Evolutionary conservation across 2,888 invertebrate species (phyloP), one percentile per base, ranked within the genome.

Genomic region (Ariolimax columbianus): DNA sequence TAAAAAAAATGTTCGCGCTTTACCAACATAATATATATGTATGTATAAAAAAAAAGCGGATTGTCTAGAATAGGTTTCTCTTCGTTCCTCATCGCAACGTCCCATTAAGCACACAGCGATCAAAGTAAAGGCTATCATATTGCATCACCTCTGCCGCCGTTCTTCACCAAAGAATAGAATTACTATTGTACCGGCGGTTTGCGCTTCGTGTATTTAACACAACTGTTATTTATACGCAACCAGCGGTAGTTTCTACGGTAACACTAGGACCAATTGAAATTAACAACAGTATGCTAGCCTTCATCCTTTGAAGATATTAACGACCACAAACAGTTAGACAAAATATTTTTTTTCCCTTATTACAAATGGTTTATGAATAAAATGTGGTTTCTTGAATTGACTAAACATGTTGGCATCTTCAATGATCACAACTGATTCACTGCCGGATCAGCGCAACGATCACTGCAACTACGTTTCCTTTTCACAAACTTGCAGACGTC

Each of bases 161-260:
- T 17, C 70, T 38, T 38, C 38, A 38, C 38, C 17, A 38, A 17
- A 38, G 19, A 66, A 7, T 66, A 33, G 33, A 19, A 38, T 38
- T 19, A 70, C 70, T 38, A 70, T 70, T 70, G 4, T 70, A 38
- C 70, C 70, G 70, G 11, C 70, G 23, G 23, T 70, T 70, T 23
- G 70, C 70, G 70, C 70, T 70, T 19, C 36, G 38, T 38, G 70
- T 70, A 70, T 70, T 70, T 70, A 17, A 70, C 70, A 70, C 70
- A 70, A 70, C 38, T 70, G 17, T 38, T 70, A 19, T 38, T 70
- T 70, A 38, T 36, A 19, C 2, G 17, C 6, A 2, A 38, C 2
- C 70, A 38, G 38, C 70, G 17, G 38, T 36, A 38, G 70, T 38
- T n/a, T 70, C 38, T 36, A 2, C 14, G 23, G 70, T 70, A 38